Base-by-base conservation (phyloP, 2,113 vertebrate genomes). In the Pyrgilauda ruficollis region DNA sequence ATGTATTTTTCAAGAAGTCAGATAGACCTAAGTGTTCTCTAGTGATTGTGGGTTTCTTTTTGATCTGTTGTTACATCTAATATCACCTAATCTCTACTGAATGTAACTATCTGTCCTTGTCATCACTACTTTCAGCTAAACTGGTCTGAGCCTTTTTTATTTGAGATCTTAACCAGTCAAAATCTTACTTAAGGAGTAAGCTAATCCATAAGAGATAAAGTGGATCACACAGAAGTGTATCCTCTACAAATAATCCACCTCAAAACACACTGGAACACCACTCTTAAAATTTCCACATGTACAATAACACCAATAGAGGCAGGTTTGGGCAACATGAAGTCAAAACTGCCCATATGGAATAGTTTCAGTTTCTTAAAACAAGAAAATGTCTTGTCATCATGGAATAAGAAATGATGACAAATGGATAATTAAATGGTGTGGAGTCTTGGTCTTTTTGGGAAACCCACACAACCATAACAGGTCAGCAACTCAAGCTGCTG, bases 11-110 rank as follows among this genome's bases (percentile, higher is more conserved):
- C 3, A 2, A 46, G 16, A 69, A 23, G 15, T 44, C 8, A 56
- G 30, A 47, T 30, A 59, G 2, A 56, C 2, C 4, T 61, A 61
- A 61, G 21, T 15, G 6, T 44, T 82, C 13, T 72, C 27, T 73
- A 41, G 6, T 31, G 30, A 26, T 73, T 7, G 46, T n/a, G 12
- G 1, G 28, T 52, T 80, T 83, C 35, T 44, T 75, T 56, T 78
- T 64, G 11, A 27, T 63, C 23, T 69, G 2, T 33, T 44, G 17
- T 41, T 67, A 9, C 9, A 52, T 74, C 31, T 68, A 58, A 27
- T 15, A 61, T 28, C 0, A 0, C 16, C 16, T 67, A 27, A 63
- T 15, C 9, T 27, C 17, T 67, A 8, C 7, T 33, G n/a, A 80
- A 56, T 15, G 2, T 23, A 64, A 39, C 20, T 44, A 15, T 53